These are phyloP conservation scores for Anneissia japonica DNA, from an alignment of 35 echinoderm and acorn worm genomes.

Conservation along the genomic window DNA sequence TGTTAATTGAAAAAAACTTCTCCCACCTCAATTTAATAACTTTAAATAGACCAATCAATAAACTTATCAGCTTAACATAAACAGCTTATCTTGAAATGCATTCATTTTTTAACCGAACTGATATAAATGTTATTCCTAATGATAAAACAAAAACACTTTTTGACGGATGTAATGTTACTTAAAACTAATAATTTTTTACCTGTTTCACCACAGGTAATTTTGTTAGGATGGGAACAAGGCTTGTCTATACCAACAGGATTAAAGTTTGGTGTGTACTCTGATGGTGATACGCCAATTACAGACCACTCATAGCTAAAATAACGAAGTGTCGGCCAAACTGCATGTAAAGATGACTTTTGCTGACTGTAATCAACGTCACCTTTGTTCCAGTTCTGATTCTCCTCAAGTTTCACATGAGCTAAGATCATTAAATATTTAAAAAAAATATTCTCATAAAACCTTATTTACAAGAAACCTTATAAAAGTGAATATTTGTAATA, in stretches of 20 bases:
- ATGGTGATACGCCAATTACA: conserved; percentile 7
- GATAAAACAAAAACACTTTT: background rate
- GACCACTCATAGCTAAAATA: conserved; percentile 19
- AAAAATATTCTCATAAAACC: background rate
- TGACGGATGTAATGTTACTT: background rate
- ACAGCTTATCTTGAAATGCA: background rate
- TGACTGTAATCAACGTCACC: conserved; percentile 28
- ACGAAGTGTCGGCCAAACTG: conserved; percentile 44
- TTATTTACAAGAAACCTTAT: background rate
- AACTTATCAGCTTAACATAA: too few relatives aligned
- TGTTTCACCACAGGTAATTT: conserved; percentile 16
- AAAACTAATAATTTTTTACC: background rate
- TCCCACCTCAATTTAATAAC: background rate
- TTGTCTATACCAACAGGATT: background rate
- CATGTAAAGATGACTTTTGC: conserved; percentile 7
- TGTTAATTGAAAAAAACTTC: too few relatives aligned
- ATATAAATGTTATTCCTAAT: background rate
- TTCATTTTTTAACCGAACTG: background rate
- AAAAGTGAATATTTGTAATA: too few relatives aligned
- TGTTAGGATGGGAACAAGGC: conserved; percentile 18
- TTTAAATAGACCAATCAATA: background rate
- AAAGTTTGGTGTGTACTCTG: background rate
- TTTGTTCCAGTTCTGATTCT: conserved; percentile 22
- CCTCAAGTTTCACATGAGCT: conserved; percentile 14
- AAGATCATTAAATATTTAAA: background rate